A percentile compares a stretch with the other conserved stretches of the same genome.
Evolutionary conservation across 2,113 vertebrate species (phyloP).

Genomic region (Coturnix japonica): DNA sequence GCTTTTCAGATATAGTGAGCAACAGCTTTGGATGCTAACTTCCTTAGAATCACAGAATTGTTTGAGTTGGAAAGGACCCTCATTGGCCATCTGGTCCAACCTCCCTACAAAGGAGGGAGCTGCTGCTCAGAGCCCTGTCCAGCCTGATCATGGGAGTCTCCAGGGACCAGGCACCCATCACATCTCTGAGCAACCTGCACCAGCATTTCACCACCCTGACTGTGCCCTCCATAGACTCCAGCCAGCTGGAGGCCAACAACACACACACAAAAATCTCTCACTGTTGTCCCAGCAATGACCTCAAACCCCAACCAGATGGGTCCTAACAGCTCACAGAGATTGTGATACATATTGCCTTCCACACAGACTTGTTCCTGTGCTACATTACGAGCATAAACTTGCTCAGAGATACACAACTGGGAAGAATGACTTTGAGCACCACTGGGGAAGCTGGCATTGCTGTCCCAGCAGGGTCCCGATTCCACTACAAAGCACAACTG

Average conservation of each 20-base stretch:
- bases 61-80: too few species aligned
- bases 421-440: background rate
- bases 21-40: slow-evolving; percentile 24
- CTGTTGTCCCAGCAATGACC: slow-evolving; percentile 18
- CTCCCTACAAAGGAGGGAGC: too few species aligned
- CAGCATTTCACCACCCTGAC: too few species aligned
- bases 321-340: background rate
- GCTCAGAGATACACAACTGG: background rate
- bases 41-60: background rate
- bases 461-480: slow-evolving; percentile 11
- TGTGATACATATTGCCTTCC: background rate
- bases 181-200: too few species aligned
- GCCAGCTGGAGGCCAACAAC: slow-evolving; percentile 18
- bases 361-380: background rate
- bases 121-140: too few species aligned
- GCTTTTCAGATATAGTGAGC: background rate
- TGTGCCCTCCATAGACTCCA: background rate
- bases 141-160: too few species aligned
- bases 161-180: too few species aligned
- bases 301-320: slow-evolving; percentile 32
- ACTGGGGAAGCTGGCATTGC: background rate
- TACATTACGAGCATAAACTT: background rate
- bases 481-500: slow-evolving; percentile 1
- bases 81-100: too few species aligned
- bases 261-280: slow-evolving; percentile 30